A percentile compares a stretch with the other conserved stretches of the same genome.
Conservation (phyloP, 2,113 vertebrate species). For the Paradisaea rubra region DNA sequence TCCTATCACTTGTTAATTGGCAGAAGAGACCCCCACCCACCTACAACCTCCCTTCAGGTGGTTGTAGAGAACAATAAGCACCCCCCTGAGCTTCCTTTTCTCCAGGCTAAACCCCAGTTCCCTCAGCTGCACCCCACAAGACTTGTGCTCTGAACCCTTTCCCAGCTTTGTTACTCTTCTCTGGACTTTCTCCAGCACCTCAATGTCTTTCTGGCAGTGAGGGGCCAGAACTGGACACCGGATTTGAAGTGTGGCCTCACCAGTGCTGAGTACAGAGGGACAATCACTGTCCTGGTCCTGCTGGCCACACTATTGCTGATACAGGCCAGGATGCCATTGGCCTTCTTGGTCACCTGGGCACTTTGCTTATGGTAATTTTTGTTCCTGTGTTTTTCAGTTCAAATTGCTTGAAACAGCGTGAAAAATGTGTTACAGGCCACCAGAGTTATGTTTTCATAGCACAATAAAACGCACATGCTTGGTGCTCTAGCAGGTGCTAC, state of each 20-base stretch:
- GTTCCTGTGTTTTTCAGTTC: neutral
- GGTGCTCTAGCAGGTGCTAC: neutral
- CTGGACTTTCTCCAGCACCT: neutral
- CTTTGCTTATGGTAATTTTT: neutral
- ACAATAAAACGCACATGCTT: neutral
- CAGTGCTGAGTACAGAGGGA: too few species aligned
- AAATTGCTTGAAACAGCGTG: neutral
- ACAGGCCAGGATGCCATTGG: neutral
- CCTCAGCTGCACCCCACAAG: neutral
- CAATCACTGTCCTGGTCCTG: neutral
- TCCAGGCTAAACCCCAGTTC: neutral
- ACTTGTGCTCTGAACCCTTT: neutral
- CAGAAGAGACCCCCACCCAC: neutral
- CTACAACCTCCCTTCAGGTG: neutral
- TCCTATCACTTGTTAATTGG: neutral
- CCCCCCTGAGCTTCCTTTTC: neutral
- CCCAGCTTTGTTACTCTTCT: neutral
- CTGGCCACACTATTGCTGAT: neutral
- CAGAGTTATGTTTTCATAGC: neutral
- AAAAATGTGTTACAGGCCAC: neutral
- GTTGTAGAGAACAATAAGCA: neutral
- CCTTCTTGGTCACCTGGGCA: neutral
- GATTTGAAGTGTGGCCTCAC: neutral
- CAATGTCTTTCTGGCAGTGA: neutral
- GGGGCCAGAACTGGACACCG: neutral